These are phyloP conservation scores for Lomographa bimaculata DNA, from an alignment of 2,888 invertebrate genomes.

Conservation along the genomic window DNA sequence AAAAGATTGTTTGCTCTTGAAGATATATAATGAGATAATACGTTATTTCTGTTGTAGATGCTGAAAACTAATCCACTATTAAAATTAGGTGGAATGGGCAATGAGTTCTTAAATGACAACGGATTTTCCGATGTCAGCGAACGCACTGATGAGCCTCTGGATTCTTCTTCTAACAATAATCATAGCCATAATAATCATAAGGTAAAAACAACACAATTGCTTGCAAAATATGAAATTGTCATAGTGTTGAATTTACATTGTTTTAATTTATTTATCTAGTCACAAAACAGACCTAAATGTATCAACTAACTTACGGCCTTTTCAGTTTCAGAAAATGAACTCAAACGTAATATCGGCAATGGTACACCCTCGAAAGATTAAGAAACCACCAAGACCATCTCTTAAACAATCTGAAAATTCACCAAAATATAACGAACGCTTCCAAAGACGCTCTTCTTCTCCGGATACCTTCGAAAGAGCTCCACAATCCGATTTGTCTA, in stretches of 20 bases:
- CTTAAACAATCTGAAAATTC: conserved; percentile 53
- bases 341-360: conserved; percentile 70
- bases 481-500: conserved; percentile 76
- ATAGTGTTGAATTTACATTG: no score
- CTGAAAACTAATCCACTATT: conserved; percentile 73
- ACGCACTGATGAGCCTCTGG: conserved; percentile 64
- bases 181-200: conserved; percentile 20
- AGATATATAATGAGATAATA: no score
- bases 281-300: no score
- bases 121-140: conserved; percentile 69
- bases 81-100: conserved; percentile 57
- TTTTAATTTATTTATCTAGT: no score
- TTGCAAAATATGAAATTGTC: no score
- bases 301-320: no score
- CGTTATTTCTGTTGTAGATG: conserved; percentile 56
- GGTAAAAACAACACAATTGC: no score
- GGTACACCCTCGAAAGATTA: conserved; percentile 64
- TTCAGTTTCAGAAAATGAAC: conserved; percentile 67
- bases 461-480: conserved; percentile 73
- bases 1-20: no score
- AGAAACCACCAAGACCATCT: conserved; percentile 62
- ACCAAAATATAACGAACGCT: conserved; percentile 56
- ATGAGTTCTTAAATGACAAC: conserved; percentile 61
- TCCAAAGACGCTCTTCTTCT: conserved; percentile 67
- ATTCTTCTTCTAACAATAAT: conserved; percentile 57